Evolutionary conservation across 2,797 vertebrate species (phyloP).

Genomic region (Decapterus maruadsi): DNA sequence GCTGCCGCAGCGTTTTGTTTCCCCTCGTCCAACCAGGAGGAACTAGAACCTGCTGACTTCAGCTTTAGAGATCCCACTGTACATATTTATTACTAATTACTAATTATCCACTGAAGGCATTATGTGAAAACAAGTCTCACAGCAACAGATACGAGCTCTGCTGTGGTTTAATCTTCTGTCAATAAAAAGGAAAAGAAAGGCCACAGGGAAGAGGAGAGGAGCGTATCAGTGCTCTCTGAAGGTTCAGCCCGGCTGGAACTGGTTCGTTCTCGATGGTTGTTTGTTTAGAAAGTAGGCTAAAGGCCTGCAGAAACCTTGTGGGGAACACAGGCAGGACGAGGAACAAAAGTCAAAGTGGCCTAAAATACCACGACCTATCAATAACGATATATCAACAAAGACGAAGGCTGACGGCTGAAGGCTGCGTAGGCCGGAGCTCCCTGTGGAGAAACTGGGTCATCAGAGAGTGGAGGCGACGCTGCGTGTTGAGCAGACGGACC

Average conservation of each 20-base stretch:
- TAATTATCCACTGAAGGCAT: slow-evolving; percentile 30
- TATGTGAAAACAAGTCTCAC: slow-evolving; percentile 18
- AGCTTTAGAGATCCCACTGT: slow-evolving; percentile 21
- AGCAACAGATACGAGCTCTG: neutral
- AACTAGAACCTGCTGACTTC: slow-evolving; percentile 58
- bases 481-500: neutral
- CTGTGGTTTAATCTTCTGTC: slow-evolving; percentile 5
- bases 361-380: neutral
- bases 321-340: neutral
- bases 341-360: slow-evolving; percentile 14
- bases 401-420: neutral
- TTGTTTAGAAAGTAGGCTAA: slow-evolving; percentile 60
- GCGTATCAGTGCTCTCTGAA: neutral
- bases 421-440: neutral
- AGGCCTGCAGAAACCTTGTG: slow-evolving; percentile 29
- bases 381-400: slow-evolving; percentile 1
- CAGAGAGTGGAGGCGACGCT: neutral
- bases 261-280: slow-evolving; percentile 48
- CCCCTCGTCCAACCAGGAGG: slow-evolving; percentile 16
- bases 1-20: slow-evolving; percentile 47
- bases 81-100: slow-evolving; percentile 31
- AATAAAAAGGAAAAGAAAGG: neutral
- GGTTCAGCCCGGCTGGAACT: slow-evolving; percentile 50
- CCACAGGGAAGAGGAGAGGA: neutral
- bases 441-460: slow-evolving; percentile 5